Evolutionary conservation across 2,888 invertebrate species (phyloP), one percentile per base, ranked within the genome.

Genomic region (Ptilodon capucinus): DNA sequence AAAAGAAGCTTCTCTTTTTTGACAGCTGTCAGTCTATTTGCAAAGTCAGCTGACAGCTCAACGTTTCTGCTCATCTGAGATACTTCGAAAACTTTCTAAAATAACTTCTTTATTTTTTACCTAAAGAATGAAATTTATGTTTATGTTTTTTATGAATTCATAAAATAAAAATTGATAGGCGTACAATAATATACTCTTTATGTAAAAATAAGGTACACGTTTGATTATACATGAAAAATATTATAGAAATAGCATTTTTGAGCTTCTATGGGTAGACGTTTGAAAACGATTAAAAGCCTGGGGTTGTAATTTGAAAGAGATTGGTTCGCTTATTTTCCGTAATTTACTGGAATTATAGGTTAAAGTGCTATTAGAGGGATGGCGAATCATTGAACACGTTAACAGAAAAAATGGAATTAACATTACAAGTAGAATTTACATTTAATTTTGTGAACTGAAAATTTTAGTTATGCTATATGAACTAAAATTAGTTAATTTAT

Each of bases 211-310:
- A 34, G 35, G 51, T 47, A 44, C 28, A 54, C 42, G 42, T 39
- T 57, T 23, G 43, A 42, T 48, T 44, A 40, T 28, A n/a, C 21
- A 8, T 17, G n/a, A 13, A 19, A 23, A 5, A 8, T 36, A 25
- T 14, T 13, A 3, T 35, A 35, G 9, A 42, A 44, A 46, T 54
- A 42, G 39, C 39, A 40, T 47, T 54, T 55, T 57, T 54, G 45
- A 48, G 57, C 57, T 54, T 68, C 53, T 51, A 51, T 49, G 54
- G 51, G 45, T 51, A 58, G 54, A 59, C 64, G 64, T 72, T 69
- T 71, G 67, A 71, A 71, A 73, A 61, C 73, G 68, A 72, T 74
- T 72, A 71, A 74, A 71, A 66, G 59, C 55, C 63, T 49, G 60
- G 63, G 48, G 60, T 51, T 57, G 48, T 57, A 70, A 68, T 65